Conservation (phyloP, 2,113 vertebrate species). For the Odontesthes bonariensis region DNA sequence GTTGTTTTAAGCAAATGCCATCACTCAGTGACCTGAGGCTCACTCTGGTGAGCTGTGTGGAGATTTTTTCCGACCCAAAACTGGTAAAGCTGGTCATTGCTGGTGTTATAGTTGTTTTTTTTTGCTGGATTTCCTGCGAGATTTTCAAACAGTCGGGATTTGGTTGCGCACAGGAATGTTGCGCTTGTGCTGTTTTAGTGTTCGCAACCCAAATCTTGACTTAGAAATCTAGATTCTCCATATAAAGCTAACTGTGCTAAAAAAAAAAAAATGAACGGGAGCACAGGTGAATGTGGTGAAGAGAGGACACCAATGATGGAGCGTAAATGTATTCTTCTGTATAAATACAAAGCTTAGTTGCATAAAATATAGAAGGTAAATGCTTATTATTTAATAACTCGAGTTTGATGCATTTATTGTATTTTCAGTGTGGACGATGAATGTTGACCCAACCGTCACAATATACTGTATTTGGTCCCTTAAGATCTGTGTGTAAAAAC, state of each 20-base stretch:
- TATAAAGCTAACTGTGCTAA: neutral
- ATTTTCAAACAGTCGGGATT: neutral
- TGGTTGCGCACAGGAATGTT: conserved; percentile 6
- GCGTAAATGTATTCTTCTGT: conserved; percentile 12
- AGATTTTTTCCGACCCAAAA: neutral
- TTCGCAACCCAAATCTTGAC: neutral
- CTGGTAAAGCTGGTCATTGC: neutral
- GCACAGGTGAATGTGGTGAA: conserved; percentile 11
- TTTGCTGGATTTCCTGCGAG: neutral
- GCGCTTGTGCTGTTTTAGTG: neutral
- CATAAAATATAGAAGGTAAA: conserved; percentile 19
- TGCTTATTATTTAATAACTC: conserved; percentile 12
- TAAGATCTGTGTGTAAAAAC: conserved; percentile 1
- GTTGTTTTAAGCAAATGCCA: neutral
- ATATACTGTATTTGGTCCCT: neutral
- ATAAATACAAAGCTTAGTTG: conserved; percentile 14
- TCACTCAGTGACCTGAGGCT: neutral
- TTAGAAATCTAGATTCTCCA: neutral
- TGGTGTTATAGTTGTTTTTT: neutral
- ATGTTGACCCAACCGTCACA: neutral
- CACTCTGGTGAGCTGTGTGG: neutral
- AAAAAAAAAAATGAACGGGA: neutral
- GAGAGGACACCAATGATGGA: no score
- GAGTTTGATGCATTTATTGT: conserved; percentile 1
- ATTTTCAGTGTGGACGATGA: neutral